A percentile compares a stretch with the other conserved stretches of the same genome.
phyloP scores from a whole-genome alignment of 2,797 vertebrate species.

The Moxostoma hubbsi region DNA sequence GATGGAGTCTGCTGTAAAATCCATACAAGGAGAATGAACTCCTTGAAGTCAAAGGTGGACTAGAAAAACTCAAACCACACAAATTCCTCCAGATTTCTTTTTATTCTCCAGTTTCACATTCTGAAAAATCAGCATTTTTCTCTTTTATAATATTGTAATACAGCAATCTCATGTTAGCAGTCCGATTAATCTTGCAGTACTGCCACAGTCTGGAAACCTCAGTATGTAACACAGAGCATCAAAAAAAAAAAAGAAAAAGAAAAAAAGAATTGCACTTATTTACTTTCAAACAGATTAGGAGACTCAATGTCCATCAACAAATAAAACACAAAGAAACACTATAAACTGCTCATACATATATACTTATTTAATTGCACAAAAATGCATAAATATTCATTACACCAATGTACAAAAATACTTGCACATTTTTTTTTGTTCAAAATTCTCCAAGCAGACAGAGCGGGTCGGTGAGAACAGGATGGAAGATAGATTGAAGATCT shows the following conservation, averaged over 20 bases:
- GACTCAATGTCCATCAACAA: constrained; percentile 46
- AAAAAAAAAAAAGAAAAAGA: constrained; percentile 35
- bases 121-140: constrained; percentile 20
- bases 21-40: constrained; percentile 15
- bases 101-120: constrained; percentile 68
- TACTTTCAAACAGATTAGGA: constrained; percentile 58
- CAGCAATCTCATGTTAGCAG: constrained; percentile 61
- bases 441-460: constrained; percentile 60
- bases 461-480: constrained; percentile 51
- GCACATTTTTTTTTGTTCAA: constrained; percentile 65
- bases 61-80: not conserved
- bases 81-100: constrained; percentile 42
- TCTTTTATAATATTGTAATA: constrained; percentile 17
- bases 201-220: constrained; percentile 55
- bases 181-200: constrained; percentile 56
- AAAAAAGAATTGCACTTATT: constrained; percentile 61
- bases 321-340: constrained; percentile 54
- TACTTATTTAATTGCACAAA: constrained; percentile 61
- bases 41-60: not conserved
- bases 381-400: constrained; percentile 65
- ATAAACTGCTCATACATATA: constrained; percentile 60
- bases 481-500: constrained; percentile 28
- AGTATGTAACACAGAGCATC: constrained; percentile 52
- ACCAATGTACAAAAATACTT: constrained; percentile 66
- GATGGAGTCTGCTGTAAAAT: not conserved